phyloP scores from a whole-genome alignment of 2,888 invertebrate species.

The Dasysyrphus tricinctus region DNA sequence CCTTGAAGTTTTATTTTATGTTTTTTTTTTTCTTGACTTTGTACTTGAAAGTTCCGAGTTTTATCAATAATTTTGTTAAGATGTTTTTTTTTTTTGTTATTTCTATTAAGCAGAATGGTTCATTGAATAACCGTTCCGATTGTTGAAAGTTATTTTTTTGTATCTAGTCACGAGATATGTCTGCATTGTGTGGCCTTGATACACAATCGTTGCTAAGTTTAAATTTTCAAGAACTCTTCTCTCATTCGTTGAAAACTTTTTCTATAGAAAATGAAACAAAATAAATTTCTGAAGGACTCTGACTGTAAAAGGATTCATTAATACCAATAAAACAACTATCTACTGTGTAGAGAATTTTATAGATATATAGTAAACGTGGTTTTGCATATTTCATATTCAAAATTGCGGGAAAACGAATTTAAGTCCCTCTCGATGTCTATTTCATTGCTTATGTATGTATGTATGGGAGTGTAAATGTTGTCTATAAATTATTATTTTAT shows the following conservation, averaged over 20 bases:
- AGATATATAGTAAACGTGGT: too few relatives aligned
- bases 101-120: not conserved
- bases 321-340: not conserved
- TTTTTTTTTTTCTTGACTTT: slow-evolving; percentile 21
- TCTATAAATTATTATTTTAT: not conserved
- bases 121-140: slow-evolving; percentile 43
- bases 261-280: not conserved
- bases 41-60: slow-evolving; percentile 53
- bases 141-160: not conserved
- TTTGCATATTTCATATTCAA: not conserved
- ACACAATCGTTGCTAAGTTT: slow-evolving; percentile 50
- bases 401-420: not conserved
- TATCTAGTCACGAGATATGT: slow-evolving; percentile 36
- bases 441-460: not conserved
- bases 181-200: slow-evolving; percentile 67
- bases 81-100: slow-evolving; percentile 4
- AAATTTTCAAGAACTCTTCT: slow-evolving; percentile 24
- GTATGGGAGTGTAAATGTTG: not conserved
- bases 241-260: not conserved
- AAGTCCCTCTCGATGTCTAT: not conserved
- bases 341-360: not conserved
- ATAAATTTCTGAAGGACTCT: not conserved
- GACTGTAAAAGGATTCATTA: not conserved
- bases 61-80: slow-evolving; percentile 63
- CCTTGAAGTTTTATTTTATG: not conserved